Percentiles rank a stretch among this genome's conserved stretches.
These are phyloP conservation scores for Rhizomys pruinosus DNA, from an alignment of 2,113 vertebrate genomes.

Conservation along the genomic window DNA sequence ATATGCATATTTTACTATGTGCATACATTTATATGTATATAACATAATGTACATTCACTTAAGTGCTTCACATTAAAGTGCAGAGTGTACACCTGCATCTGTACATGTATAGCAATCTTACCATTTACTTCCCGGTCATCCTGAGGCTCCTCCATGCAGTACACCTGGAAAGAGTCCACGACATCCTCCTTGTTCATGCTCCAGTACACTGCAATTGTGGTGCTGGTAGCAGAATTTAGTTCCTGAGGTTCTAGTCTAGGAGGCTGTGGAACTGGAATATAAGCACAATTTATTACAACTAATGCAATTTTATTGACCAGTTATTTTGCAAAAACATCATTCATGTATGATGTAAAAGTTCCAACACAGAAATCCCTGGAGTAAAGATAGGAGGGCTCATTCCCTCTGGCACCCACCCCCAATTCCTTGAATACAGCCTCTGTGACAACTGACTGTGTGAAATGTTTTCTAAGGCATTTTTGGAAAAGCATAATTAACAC, in stretches of 20 bases:
- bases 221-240: slow-evolving; percentile 92
- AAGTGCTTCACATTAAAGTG: not conserved
- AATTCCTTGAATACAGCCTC: not conserved
- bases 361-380: slow-evolving; percentile 13
- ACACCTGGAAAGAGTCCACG: slow-evolving; percentile 97
- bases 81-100: not conserved
- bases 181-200: slow-evolving; percentile 91
- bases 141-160: slow-evolving; percentile 95
- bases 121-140: slow-evolving; percentile 87
- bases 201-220: slow-evolving; percentile 96
- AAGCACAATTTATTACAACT: slow-evolving; percentile 47
- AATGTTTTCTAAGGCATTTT: not conserved
- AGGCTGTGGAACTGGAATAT: slow-evolving; percentile 91
- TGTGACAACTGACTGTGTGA: not conserved
- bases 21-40: not conserved
- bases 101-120: slow-evolving; percentile 33
- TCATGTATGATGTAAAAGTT: not conserved
- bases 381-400: not conserved
- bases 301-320: not conserved
- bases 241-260: slow-evolving; percentile 93
- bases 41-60: not conserved
- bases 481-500: not conserved
- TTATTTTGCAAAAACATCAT: not conserved
- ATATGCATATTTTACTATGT: not conserved
- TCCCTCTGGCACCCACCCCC: not conserved